Conservation (phyloP, 2,888 invertebrate species). For the Erebia epiphron region DNA sequence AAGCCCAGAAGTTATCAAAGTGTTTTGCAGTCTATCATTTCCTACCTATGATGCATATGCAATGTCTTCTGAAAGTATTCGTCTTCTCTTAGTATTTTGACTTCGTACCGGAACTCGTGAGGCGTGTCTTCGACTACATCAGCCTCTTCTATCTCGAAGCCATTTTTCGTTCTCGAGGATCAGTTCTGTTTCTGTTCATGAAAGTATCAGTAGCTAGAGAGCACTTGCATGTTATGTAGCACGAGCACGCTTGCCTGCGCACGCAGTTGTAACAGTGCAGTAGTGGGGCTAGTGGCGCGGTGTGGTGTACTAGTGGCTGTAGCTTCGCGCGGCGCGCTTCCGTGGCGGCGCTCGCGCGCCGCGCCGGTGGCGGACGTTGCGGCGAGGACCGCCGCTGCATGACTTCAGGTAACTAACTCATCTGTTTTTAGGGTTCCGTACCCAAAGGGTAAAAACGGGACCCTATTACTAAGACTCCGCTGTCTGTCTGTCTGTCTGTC, state of each 20-base stretch:
- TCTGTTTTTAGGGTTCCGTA: no score
- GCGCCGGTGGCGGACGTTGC: background rate
- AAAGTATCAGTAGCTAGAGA: background rate
- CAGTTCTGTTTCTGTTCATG: background rate
- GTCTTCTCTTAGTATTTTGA: conserved; percentile 5
- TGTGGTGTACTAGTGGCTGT: conserved; percentile 35
- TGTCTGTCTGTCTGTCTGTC: no score
- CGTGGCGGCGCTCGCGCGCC: conserved; percentile 21
- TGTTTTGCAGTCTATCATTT: background rate
- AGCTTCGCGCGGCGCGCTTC: conserved; percentile 70
- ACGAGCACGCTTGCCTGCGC: background rate
- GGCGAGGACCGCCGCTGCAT: background rate
- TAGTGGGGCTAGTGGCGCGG: conserved; percentile 56
- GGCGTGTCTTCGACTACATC: conserved; percentile 2
- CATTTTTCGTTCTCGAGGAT: background rate
- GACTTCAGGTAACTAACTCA: background rate
- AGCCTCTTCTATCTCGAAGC: background rate
- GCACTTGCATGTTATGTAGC: background rate
- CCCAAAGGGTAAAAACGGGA: no score
- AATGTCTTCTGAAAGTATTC: conserved; percentile 8
- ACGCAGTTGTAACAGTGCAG: conserved; percentile 34
- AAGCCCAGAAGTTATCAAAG: background rate
- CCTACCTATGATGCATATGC: background rate
- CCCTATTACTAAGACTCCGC: no score
- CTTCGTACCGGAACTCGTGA: background rate